Evolutionary conservation across 2,888 invertebrate genomes (phyloP).

Genomic region (Bhutanitis thaidina): DNA sequence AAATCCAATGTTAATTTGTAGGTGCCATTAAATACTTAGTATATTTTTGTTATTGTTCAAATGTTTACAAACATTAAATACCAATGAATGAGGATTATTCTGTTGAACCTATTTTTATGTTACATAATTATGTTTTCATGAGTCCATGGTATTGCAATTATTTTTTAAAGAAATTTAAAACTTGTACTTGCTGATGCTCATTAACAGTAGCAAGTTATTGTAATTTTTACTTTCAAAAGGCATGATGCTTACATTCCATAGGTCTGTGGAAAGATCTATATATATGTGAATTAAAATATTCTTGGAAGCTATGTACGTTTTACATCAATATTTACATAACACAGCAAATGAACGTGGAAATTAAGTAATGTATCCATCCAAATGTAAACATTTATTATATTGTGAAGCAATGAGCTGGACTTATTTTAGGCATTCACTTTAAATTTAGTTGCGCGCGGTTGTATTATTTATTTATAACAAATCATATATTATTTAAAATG

Average conservation of each 20-base stretch:
- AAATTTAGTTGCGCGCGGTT: neutral
- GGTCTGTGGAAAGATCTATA: neutral
- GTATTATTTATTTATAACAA: slow-evolving; percentile 3
- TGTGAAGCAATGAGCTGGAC: slow-evolving; percentile 4
- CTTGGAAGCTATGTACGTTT: neutral
- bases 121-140: too few species aligned
- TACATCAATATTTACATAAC: neutral
- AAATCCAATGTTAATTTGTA: neutral
- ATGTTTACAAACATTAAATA: slow-evolving; percentile 13
- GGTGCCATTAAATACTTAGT: neutral
- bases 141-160: neutral
- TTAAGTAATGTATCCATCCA: neutral
- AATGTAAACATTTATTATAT: neutral
- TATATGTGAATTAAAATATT: neutral
- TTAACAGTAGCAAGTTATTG: neutral
- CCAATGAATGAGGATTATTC: neutral
- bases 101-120: too few species aligned
- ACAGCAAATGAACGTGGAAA: neutral
- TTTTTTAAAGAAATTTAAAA: neutral
- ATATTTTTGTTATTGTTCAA: slow-evolving; percentile 17
- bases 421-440: neutral
- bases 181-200: neutral
- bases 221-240: neutral
- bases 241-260: slow-evolving; percentile 8
- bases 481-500: neutral